Base-by-base conservation (phyloP, 2,113 vertebrate genomes). In the Malurus elegans region DNA sequence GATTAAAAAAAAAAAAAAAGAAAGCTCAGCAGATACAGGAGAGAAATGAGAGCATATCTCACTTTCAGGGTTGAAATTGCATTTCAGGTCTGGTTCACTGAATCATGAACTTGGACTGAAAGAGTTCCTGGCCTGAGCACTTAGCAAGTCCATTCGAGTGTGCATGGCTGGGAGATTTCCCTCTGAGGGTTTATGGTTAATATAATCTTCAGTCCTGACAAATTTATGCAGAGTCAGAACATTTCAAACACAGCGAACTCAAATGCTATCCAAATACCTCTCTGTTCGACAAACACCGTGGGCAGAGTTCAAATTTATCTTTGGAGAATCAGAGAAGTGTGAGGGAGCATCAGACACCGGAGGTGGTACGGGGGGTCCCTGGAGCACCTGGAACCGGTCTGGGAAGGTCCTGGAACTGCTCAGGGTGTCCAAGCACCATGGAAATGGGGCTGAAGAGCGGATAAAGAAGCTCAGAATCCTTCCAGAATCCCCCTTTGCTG, bases 171-270 rank as follows among this genome's bases (percentile, higher is more conserved):
- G 5, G 4, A 31, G 60, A 73, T 66, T 79, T 90, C 73, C 71
- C 85, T 31, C 4, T 53, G 76, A 0, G 10, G 78, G 47, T 86
- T 90, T 36, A 9, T 66, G 40, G 66, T 74, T 92, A 92, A 93
- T 91, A 64, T 38, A 78, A 94, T 93, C 69, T 88, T 60, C 53
- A 84, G 40, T 58, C 92, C 54, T 74, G 85, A 88, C 79, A 90
- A 92, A 90, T 94, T 83, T 93, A 88, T 92, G 86, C 93, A 74
- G 94, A 91, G 36, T 36, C 79, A 88, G 82, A 94, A 84, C 82
- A 86, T 71, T 88, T 95, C 82, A 80, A 73, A 88, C 42, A 51
- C 12, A 57, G 67, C 10, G 4, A 53, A 79, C 66, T 61, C 5
- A 8, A 76, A 57, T 28, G 70, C 61, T 89, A 10, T 64, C 89